Percentiles rank a stretch among this genome's conserved stretches.
Evolutionary conservation across 2,113 vertebrate species (phyloP).

Genomic region (Cacatua alba): DNA sequence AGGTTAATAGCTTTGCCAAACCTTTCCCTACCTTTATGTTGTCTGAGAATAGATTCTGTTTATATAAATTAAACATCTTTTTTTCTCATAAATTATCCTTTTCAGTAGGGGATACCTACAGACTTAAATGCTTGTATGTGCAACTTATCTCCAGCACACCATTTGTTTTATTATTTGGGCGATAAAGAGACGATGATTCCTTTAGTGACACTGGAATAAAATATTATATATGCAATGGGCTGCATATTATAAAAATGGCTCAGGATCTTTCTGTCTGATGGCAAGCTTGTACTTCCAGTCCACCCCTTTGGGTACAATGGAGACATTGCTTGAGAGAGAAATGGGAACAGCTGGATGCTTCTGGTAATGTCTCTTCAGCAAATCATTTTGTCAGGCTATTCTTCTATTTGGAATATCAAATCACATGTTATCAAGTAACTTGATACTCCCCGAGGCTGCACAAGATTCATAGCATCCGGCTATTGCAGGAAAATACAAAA

Average conservation of each 20-base stretch:
- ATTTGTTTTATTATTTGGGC: not conserved
- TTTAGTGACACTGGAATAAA: not conserved
- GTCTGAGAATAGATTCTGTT: not conserved
- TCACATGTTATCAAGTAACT: not conserved
- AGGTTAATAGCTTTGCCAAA: not conserved
- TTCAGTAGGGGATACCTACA: not conserved
- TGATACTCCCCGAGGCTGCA: not conserved
- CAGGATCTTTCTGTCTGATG: not conserved
- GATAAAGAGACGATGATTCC: not conserved
- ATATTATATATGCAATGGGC: not conserved
- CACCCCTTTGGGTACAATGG: not conserved
- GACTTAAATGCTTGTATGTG: not conserved
- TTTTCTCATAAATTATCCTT: not conserved
- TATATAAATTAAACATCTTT: not conserved
- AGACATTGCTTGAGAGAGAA: not conserved
- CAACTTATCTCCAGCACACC: not conserved
- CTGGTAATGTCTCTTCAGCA: constrained; percentile 27
- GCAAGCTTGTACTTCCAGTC: not conserved
- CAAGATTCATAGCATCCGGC: not conserved
- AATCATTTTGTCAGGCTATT: constrained; percentile 39
- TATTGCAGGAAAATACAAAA: not conserved
- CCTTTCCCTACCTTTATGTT: not conserved
- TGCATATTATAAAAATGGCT: not conserved
- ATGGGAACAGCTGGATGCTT: not conserved
- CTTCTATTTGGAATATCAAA: constrained; percentile 50